Base-by-base conservation (phyloP, 1,140 invertebrate species). In the Hycleus phaleratus region DNA sequence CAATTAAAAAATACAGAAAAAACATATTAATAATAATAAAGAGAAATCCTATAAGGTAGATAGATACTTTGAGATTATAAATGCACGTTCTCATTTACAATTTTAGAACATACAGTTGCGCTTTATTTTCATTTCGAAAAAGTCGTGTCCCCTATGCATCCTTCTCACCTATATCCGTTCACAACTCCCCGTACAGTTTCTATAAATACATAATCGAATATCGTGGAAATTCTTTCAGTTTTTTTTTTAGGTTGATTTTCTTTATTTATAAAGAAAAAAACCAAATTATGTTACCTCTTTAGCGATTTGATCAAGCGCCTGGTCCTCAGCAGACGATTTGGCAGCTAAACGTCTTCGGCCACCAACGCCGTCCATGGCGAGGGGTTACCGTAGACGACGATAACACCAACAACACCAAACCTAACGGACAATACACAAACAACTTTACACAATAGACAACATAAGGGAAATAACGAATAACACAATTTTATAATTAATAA, bases 221-320 rank as follows among this genome's bases (percentile, higher is more conserved):
- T 4, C 7, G 32, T 32, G 32, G 32, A 5, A 32, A 32, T 18
- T 18, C 18, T 18, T 18, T 18, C 32, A 32, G 7, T 32, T 32
- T 32, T 32, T 32, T 32, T 32, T 32, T 32, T 32, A n/a, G 18
- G 18, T 32, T 32, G 32, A 5, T 32, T 32, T 7, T 32, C 4
- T 7, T 32, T 32, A 32, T 32, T 32, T 32, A 32, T 32, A 32
- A 32, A 1, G 32, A 0, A 7, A 5, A 32, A 32, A 32, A 7
- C 32, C 18, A 18, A 18, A 18, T 18, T 18, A 32, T 7, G 3
- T 77, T 78, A 91, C 90, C 85, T 93, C 90, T 79, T 89, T 90
- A 50, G 89, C 89, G 69, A 93, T 93, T 77, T 90, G 87, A 78
- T 93, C 89, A 50, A 93, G 78, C 40, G 90, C 91, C 71, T 91